Evolutionary conservation across 2,888 invertebrate species (phyloP).

Genomic region (Linnaemya vulpina): DNA sequence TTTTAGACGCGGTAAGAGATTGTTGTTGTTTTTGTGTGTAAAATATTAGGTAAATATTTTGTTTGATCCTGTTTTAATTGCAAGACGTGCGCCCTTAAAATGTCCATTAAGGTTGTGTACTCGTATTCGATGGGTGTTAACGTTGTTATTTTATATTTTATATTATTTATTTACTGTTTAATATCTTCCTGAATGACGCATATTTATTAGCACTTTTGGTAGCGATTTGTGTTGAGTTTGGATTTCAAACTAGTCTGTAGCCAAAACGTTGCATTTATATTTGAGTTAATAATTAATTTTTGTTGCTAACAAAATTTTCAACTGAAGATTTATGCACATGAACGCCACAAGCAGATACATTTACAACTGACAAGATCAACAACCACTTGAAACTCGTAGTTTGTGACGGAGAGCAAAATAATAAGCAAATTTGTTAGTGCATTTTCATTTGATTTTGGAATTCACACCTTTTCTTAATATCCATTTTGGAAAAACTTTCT

Average conservation of each 20-base stretch:
- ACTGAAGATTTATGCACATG: conserved; percentile 1
- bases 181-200: too few species aligned
- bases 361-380: not conserved
- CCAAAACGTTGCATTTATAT: not conserved
- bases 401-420: not conserved
- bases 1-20: not conserved
- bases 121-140: not conserved
- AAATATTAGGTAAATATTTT: not conserved
- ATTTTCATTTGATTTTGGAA: not conserved
- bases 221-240: too few species aligned
- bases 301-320: not conserved
- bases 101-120: not conserved
- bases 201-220: not conserved
- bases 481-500: conserved; percentile 80
- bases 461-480: conserved; percentile 81
- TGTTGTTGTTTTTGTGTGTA: not conserved
- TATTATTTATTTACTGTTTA: not conserved
- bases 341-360: not conserved
- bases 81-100: not conserved
- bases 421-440: conserved; percentile 2
- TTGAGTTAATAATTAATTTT: not conserved
- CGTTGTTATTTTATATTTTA: not conserved
- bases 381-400: not conserved
- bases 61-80: not conserved
- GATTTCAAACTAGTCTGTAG: not conserved